A percentile compares a stretch with the other conserved stretches of the same genome.
Evolutionary conservation across 2,888 invertebrate species (phyloP).

Genomic region (Melanchra persicariae): DNA sequence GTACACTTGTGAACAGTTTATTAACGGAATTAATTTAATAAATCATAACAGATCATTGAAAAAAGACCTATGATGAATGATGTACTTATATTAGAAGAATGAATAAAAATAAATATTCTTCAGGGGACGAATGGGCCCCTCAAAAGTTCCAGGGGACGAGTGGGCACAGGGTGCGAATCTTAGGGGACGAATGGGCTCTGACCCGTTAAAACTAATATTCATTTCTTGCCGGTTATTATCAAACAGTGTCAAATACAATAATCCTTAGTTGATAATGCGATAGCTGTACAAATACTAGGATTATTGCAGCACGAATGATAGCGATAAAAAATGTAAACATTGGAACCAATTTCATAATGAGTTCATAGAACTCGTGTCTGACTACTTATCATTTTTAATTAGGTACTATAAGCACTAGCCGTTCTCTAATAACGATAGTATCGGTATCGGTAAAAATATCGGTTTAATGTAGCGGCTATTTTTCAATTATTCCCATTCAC

Average conservation of each 20-base stretch:
- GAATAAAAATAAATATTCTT: too few relatives aligned
- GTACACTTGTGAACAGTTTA: too few relatives aligned
- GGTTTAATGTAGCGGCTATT: not conserved
- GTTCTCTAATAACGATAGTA: not conserved
- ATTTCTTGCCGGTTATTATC: not conserved
- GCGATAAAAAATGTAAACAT: slow-evolving; percentile 52
- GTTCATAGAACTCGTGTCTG: slow-evolving; percentile 8
- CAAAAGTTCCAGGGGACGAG: too few relatives aligned
- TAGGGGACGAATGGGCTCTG: too few relatives aligned
- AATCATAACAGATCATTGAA: too few relatives aligned
- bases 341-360: slow-evolving; percentile 53
- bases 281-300: slow-evolving; percentile 33
- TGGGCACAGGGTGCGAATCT: too few relatives aligned
- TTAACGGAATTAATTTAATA: too few relatives aligned
- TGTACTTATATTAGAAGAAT: too few relatives aligned
- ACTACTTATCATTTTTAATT: slow-evolving; percentile 11
- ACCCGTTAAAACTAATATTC: too few relatives aligned
- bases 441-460: not conserved
- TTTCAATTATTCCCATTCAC: not conserved
- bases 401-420: not conserved
- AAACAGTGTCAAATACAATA: slow-evolving; percentile 35
- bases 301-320: slow-evolving; percentile 48
- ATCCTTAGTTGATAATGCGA: slow-evolving; percentile 38
- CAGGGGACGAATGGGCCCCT: too few relatives aligned
- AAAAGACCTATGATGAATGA: too few relatives aligned